These are phyloP conservation scores for Episyrphus balteatus DNA, from an alignment of 1,140 invertebrate species.

Conservation along the genomic window DNA sequence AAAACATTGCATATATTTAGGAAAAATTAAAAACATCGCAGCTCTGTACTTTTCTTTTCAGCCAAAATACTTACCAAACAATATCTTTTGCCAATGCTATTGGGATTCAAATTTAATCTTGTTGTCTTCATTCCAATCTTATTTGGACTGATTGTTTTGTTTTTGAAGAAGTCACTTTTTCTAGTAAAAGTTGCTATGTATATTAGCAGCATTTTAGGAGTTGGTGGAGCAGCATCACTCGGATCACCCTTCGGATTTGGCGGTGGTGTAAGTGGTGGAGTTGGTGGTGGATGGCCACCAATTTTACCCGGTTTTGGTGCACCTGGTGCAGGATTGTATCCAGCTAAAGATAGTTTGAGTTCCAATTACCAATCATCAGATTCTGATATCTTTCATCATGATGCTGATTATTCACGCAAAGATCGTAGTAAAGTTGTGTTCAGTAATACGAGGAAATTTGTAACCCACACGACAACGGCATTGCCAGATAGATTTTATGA, in stretches of 20 bases:
- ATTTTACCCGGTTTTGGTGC: slow-evolving; percentile 5
- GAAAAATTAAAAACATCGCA: not conserved
- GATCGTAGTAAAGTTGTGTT: slow-evolving; percentile 30
- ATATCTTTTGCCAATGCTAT: slow-evolving; percentile 55
- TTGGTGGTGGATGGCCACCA: slow-evolving; percentile 3
- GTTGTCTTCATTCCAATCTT: slow-evolving; percentile 57
- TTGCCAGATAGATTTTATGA: slow-evolving; percentile 29
- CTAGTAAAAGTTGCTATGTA: slow-evolving; percentile 59
- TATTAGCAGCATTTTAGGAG: slow-evolving; percentile 51
- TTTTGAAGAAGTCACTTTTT: slow-evolving; percentile 61
- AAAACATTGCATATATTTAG: not conserved
- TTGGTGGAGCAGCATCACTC: slow-evolving; percentile 36
- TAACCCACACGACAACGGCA: not conserved
- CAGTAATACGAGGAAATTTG: slow-evolving; percentile 13
- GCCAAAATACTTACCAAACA: slow-evolving; percentile 55
- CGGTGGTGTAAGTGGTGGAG: slow-evolving; percentile 8
- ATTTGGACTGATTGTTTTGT: slow-evolving; percentile 52
- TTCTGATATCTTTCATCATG: slow-evolving; percentile 25
- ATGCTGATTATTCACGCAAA: slow-evolving; percentile 11
- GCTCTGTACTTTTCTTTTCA: slow-evolving; percentile 37
- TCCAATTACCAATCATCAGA: slow-evolving; percentile 12
- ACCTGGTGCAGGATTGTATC: slow-evolving; percentile 15
- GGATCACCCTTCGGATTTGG: slow-evolving; percentile 16
- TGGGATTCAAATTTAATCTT: slow-evolving; percentile 65
- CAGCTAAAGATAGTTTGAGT: slow-evolving; percentile 18